A percentile compares a stretch with the other conserved stretches of the same genome.
These are phyloP conservation scores for Boulengeromyrus knoepffleri DNA, from an alignment of 2,113 vertebrate genomes.

Conservation along the genomic window DNA sequence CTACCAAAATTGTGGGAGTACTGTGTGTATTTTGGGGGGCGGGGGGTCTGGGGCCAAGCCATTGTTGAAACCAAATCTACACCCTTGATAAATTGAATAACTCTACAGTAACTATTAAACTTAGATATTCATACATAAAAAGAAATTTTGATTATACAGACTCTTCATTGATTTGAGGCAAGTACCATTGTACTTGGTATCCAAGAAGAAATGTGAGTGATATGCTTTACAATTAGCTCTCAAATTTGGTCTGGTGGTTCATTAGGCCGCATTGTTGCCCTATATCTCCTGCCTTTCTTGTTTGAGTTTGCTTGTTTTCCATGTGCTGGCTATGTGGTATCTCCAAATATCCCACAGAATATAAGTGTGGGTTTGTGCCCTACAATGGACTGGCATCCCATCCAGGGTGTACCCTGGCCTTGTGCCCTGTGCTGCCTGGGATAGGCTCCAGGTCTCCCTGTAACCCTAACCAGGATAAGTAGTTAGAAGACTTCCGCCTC, in stretches of 20 bases:
- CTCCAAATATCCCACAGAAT: not conserved
- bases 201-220: not conserved
- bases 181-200: not conserved
- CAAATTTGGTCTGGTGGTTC: not conserved
- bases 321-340: not conserved
- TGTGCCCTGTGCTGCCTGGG: not conserved
- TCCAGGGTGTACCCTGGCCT: not conserved
- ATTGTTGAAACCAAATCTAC: not conserved
- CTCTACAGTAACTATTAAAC: not conserved
- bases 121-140: not conserved
- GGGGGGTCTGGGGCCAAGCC: not conserved
- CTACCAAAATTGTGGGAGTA: not conserved
- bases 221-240: not conserved
- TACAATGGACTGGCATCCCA: not conserved
- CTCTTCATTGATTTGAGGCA: not conserved
- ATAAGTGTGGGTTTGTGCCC: not conserved
- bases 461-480: not conserved
- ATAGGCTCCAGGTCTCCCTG: not conserved
- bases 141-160: not conserved
- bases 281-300: not conserved
- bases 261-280: not conserved
- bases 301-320: not conserved
- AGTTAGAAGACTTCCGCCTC: not conserved
- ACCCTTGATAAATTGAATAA: not conserved
- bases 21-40: not conserved